Base-by-base conservation (phyloP, 2,888 invertebrate species). In the Anagyrus pseudococci region DNA sequence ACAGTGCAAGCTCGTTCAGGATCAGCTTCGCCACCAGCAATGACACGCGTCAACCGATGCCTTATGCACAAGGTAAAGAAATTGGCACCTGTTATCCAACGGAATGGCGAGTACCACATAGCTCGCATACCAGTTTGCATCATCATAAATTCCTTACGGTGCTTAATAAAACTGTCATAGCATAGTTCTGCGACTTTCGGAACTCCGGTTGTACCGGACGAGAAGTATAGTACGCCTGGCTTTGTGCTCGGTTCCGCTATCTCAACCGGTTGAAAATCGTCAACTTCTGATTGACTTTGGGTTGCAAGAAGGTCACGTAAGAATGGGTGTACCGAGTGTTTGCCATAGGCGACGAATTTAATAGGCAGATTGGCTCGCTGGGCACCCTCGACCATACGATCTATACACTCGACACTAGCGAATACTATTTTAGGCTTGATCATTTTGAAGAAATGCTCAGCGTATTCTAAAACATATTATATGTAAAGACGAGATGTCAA, bases 131-230 rank as follows among this genome's bases (percentile, higher is more conserved):
- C 19, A 19, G 26, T 25, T 17, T 1, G 7, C 6, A 60, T n/a
- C 8, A 10, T 8, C 15, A 7, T 1, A 23, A 26, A 20, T 13
- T 49, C 15, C 0, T 17, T 15, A 10, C 55, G 60, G 40, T 17
- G 47, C 1, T 61, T 55, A 15, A 33, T 17, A 1, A 60, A 2
- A 19, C 23, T 17, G 13, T 55, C 26, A 43, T 49, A 61, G 43
- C 7, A 75, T 2, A 23, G 66, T 53, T 57, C 46, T 0, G 72
- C 71, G 2, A 73, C 75, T 33, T 78, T 79, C 0, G 76, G 75
- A 4, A 70, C 29, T 0, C 75, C 78, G 0, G 77, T 78, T 0
- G 74, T 77, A 1, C 78, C 79, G 0, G 78, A 79, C 1, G 78
- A 76, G 37, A 72, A 77, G 40, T 25, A 50, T 2, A 78, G 40